Evolutionary conservation across 2,113 vertebrate genomes (phyloP).

Genomic region (Lota lota): DNA sequence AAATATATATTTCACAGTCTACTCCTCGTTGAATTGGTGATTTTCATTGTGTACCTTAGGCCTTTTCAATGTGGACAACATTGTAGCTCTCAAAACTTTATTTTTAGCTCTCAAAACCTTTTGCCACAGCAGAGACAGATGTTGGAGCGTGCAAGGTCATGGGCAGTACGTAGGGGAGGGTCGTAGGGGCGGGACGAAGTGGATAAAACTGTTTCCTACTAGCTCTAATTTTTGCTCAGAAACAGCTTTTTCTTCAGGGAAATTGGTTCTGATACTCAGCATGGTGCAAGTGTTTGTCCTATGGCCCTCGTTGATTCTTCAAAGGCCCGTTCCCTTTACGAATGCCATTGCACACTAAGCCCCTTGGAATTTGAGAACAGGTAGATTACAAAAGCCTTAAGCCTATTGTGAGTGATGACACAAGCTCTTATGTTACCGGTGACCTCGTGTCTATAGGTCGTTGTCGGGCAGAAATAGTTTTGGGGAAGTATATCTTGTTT

Average conservation of each 20-base stretch:
- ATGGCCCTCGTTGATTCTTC: constrained; percentile 40
- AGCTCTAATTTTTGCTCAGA: constrained; percentile 18
- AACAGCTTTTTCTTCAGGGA: constrained; percentile 18
- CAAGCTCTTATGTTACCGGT: constrained; percentile 17
- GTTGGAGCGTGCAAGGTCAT: no score
- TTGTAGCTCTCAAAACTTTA: no score
- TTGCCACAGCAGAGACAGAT: no score
- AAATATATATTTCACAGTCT: no score
- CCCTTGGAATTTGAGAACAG: constrained; percentile 53
- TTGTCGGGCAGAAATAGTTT: neutral
- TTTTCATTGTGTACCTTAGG: no score
- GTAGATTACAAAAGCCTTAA: constrained; percentile 49
- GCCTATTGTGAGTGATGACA: constrained; percentile 34
- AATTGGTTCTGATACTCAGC: constrained; percentile 14
- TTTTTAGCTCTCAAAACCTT: no score
- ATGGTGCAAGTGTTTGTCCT: constrained; percentile 20
- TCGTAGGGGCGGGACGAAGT: no score
- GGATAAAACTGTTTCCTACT: neutral
- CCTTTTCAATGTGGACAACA: no score
- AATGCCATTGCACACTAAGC: constrained; percentile 32
- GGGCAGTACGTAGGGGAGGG: no score
- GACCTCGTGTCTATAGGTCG: constrained; percentile 5
- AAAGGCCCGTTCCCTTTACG: constrained; percentile 33
- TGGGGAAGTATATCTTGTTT: no score
- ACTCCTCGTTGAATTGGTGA: no score